phyloP scores from a whole-genome alignment of 2,113 vertebrate species.

The Gymnorhina tibicen region DNA sequence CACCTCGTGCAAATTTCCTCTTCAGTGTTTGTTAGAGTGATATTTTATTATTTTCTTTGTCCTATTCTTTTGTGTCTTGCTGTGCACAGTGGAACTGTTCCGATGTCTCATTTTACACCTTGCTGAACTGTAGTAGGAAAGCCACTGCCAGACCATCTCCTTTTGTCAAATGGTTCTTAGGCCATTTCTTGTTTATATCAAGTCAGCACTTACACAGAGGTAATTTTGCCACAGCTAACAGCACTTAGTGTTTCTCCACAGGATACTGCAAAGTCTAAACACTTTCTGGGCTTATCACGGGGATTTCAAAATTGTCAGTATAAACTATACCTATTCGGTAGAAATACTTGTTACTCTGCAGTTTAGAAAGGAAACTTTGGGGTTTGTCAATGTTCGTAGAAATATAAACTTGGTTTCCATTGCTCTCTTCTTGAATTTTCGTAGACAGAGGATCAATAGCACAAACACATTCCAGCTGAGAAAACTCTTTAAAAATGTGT shows the following conservation, averaged over 20 bases:
- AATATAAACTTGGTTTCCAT: neutral
- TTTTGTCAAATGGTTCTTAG: conserved; percentile 22
- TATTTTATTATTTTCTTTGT: neutral
- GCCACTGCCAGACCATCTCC: neutral
- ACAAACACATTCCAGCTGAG: neutral
- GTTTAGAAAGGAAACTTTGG: neutral
- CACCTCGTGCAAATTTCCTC: neutral
- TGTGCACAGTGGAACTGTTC: neutral
- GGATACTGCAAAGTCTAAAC: conserved; percentile 11
- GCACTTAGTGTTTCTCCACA: conserved; percentile 22
- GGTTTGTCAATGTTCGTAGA: neutral
- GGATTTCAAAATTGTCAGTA: conserved; percentile 26
- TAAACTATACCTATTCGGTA: neutral
- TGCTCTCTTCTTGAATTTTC: neutral
- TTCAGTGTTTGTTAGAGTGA: neutral
- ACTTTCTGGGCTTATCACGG: neutral
- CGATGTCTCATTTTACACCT: conserved; percentile 1
- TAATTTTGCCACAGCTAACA: conserved; percentile 30
- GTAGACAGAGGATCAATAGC: neutral
- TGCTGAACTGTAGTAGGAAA: neutral
- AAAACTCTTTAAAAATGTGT: conserved; percentile 6
- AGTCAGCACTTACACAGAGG: conserved; percentile 46
- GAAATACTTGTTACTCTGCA: neutral
- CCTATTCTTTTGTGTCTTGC: neutral
- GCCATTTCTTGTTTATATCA: conserved; percentile 36